Base-by-base conservation (phyloP, 2,888 invertebrate genomes). In the Alsophila aescularia region DNA sequence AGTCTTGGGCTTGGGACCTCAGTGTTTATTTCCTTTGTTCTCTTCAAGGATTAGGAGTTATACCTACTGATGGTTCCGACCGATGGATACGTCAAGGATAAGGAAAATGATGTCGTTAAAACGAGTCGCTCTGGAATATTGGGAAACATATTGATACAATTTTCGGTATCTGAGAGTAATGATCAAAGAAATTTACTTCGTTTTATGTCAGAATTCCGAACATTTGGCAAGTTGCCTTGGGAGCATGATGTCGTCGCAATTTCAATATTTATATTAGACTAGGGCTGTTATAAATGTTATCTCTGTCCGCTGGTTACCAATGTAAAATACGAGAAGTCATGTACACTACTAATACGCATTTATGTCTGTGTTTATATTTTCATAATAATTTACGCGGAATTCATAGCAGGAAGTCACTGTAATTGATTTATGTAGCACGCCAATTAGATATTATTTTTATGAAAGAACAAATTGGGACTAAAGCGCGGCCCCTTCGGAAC, bases 1-100 rank as follows among this genome's bases (percentile, higher is more conserved):
- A n/a, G n/a, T n/a, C n/a, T n/a, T n/a, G n/a, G n/a, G 24, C 8
- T 24, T 24, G 24, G 65, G 68, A 62, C 71, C 64, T 67, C 65
- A 55, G 60, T 21, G 56, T 62, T 60, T 52, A 60, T 64, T 63
- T 64, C 67, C 74, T 73, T 73, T 75, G 77, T 75, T 70, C 61
- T 44, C 48, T n/a, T 32, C 39, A 42, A 58, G 47, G 43, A 58
- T 42, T 40, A 48, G 39, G 34, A 47, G 48, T 45, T 45, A 51
- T 48, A 49, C 51, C 29, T 24, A 42, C 13, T 8, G 2, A 18
- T 18, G 8, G 5, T 7, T 10, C n/a, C 5, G 1, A 43, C 42
- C 18, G n/a, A 12, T 31, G 36, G 39, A 47, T 32, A 32, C 13
- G 29, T 24, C 18, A 34, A 48, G 10, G 31, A 21, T 29, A 37